A percentile compares a stretch with the other conserved stretches of the same genome.
These are phyloP conservation scores for Melipona bicolor DNA, from an alignment of 2,888 invertebrate genomes.

Conservation along the genomic window DNA sequence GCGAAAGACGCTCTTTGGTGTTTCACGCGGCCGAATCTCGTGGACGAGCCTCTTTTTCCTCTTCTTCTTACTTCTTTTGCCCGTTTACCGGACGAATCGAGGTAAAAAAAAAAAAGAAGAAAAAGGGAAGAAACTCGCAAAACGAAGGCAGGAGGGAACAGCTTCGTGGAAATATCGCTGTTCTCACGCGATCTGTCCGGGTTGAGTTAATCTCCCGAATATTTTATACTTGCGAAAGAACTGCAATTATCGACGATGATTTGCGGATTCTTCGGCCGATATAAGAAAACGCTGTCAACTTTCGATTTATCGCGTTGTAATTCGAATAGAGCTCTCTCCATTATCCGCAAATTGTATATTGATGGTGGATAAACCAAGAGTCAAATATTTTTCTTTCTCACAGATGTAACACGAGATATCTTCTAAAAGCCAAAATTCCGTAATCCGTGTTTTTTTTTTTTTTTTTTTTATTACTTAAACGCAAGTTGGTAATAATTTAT, in stretches of 20 bases:
- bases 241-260: conserved; percentile 11
- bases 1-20: conserved; percentile 55
- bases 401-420: no score
- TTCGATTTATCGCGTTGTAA: neutral
- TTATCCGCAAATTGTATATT: neutral
- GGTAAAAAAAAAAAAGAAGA: conserved; percentile 1
- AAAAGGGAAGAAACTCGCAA: neutral
- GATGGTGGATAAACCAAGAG: neutral
- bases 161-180: conserved; percentile 23
- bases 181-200: conserved; percentile 28
- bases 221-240: conserved; percentile 4
- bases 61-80: neutral
- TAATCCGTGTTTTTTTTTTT: neutral
- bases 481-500: neutral
- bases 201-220: conserved; percentile 16
- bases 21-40: conserved; percentile 37
- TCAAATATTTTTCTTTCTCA: no score
- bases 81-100: neutral
- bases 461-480: neutral
- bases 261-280: conserved; percentile 24
- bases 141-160: neutral
- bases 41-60: neutral
- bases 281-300: neutral
- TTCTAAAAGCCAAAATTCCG: neutral
- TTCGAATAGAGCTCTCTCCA: neutral